These are phyloP conservation scores for Ptychodera flava DNA, from an alignment of 35 echinoderm and acorn worm species.

Conservation along the genomic window DNA sequence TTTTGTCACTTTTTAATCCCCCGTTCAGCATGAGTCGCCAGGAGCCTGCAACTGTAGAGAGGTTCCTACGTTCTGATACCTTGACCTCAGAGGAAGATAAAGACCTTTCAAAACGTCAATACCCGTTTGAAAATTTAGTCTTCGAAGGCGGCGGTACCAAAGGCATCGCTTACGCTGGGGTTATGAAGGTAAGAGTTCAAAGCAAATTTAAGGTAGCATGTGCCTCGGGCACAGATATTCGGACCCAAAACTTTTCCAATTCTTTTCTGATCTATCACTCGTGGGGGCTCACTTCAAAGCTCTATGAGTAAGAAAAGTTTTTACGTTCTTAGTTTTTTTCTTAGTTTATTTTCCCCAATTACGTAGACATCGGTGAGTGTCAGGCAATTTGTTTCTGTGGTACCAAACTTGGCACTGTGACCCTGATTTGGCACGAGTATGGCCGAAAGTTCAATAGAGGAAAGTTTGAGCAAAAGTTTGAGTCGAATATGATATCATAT, in stretches of 20 bases:
- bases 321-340: neutral
- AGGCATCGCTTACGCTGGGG: slow-evolving; percentile 72
- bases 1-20: too few relatives aligned
- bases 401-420: too few relatives aligned
- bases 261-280: too few relatives aligned
- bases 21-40: neutral
- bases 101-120: neutral
- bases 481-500: too few relatives aligned
- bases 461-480: too few relatives aligned
- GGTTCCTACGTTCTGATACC: neutral
- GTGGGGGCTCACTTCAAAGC: too few relatives aligned
- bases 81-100: neutral
- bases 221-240: too few relatives aligned
- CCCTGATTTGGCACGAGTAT: too few relatives aligned
- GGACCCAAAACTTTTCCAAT: neutral
- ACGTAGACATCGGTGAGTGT: too few relatives aligned
- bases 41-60: neutral
- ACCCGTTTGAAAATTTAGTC: slow-evolving; percentile 91
- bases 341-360: neutral
- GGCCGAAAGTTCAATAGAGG: too few relatives aligned
- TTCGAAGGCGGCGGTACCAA: slow-evolving; percentile 95
- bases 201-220: neutral
- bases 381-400: too few relatives aligned
- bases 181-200: slow-evolving; percentile 52
- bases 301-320: too few relatives aligned